phyloP scores from a whole-genome alignment of 2,113 vertebrate genomes.

The Nothoprocta perdicaria region DNA sequence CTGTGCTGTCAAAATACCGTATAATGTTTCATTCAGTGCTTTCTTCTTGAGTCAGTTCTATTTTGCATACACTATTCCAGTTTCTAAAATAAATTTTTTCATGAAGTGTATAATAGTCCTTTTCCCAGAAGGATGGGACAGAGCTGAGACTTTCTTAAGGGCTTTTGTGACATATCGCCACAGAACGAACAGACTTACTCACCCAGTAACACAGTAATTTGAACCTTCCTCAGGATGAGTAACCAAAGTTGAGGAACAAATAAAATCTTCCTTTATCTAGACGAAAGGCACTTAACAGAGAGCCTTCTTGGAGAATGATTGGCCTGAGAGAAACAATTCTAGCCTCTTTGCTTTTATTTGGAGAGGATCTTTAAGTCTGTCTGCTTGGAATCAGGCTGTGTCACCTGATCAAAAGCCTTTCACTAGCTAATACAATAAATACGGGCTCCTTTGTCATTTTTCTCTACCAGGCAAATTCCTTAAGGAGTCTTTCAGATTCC shows the following conservation, averaged over 20 bases:
- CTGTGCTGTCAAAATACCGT: not conserved
- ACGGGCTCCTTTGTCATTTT: not conserved
- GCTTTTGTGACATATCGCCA: not conserved
- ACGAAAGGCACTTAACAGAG: not conserved
- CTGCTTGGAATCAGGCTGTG: not conserved
- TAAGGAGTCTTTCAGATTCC: not conserved
- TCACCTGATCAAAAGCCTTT: not conserved
- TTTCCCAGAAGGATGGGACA: slow-evolving; percentile 1
- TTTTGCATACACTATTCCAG: not conserved
- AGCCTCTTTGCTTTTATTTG: not conserved
- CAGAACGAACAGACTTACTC: not conserved
- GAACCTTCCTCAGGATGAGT: not conserved
- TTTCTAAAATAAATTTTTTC: slow-evolving; percentile 35
- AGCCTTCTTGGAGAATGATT: not conserved
- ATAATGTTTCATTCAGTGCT: not conserved
- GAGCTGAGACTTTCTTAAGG: slow-evolving; percentile 1
- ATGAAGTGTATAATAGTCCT: not conserved
- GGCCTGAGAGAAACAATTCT: not conserved
- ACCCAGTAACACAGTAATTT: not conserved
- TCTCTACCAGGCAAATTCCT: not conserved
- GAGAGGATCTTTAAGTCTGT: not conserved
- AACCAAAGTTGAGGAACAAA: not conserved
- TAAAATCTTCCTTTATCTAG: not conserved
- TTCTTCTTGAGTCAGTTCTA: not conserved
- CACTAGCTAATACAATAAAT: not conserved